A percentile compares a stretch with the other conserved stretches of the same genome.
phyloP scores from a whole-genome alignment of 2,888 invertebrate species.

The Diabrotica balteata region DNA sequence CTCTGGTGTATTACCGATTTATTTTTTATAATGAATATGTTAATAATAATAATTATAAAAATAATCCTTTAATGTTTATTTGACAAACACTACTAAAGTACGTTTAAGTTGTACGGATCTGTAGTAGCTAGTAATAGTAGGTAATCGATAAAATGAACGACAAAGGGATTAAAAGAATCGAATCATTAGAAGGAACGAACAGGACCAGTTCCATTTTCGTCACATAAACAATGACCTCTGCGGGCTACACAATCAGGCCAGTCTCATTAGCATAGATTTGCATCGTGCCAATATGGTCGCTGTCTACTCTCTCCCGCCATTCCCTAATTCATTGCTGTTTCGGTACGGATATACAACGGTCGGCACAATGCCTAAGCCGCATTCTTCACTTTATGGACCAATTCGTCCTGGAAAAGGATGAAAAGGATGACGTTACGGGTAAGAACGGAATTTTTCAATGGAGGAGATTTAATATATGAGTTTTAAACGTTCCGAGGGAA shows the following conservation, averaged over 20 bases:
- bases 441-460: conserved; percentile 31
- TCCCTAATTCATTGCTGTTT: conserved; percentile 51
- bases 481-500: conserved; percentile 4
- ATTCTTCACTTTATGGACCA: conserved; percentile 41
- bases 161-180: too few relatives aligned
- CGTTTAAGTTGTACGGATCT: too few relatives aligned
- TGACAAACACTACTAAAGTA: too few relatives aligned
- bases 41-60: too few relatives aligned
- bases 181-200: too few relatives aligned
- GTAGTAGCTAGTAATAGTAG: too few relatives aligned
- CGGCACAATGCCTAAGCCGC: conserved; percentile 41
- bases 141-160: too few relatives aligned
- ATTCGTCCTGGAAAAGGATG: conserved; percentile 42
- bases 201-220: conserved; percentile 2
- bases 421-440: conserved; percentile 35
- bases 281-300: conserved; percentile 55
- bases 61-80: too few relatives aligned
- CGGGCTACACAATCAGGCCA: conserved; percentile 49
- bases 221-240: conserved; percentile 44
- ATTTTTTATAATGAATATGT: too few relatives aligned
- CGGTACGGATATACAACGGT: conserved; percentile 42
- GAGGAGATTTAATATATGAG: conserved; percentile 22
- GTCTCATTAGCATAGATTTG: conserved; percentile 57
- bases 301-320: conserved; percentile 49
- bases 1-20: too few relatives aligned